Conservation (phyloP, 2,113 vertebrate species). For the Heteronetta atricapilla region DNA sequence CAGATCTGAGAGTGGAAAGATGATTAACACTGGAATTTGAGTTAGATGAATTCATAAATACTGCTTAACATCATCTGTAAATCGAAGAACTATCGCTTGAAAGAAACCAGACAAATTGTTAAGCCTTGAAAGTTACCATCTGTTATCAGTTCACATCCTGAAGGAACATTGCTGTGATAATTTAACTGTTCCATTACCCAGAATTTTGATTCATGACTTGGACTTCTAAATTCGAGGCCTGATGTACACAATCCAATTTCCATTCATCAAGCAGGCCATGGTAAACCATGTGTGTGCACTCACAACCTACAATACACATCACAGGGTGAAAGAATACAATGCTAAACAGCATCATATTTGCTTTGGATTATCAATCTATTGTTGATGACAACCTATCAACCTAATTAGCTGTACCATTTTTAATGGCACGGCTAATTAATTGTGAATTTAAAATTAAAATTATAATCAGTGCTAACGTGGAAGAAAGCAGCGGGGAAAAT, state of each 20-base stretch:
- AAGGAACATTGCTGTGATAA: background rate
- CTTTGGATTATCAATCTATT: slow-evolving; percentile 66
- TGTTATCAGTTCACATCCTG: background rate
- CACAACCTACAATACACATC: background rate
- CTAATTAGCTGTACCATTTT: slow-evolving; percentile 60
- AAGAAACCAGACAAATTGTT: slow-evolving; percentile 9
- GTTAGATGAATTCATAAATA: background rate
- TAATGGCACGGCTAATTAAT: slow-evolving; percentile 65
- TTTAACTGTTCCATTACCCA: slow-evolving; percentile 27
- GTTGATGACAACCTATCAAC: slow-evolving; percentile 61
- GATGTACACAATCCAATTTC: background rate
- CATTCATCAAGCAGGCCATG: background rate
- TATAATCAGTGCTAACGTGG: slow-evolving; percentile 28
- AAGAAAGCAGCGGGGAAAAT: background rate
- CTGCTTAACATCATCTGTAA: background rate
- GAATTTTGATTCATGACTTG: background rate
- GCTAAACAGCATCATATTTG: slow-evolving; percentile 16
- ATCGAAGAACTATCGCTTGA: background rate
- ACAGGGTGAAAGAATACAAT: background rate
- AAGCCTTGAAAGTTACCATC: slow-evolving; percentile 52
- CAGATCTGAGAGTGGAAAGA: background rate
- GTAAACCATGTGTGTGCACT: background rate
- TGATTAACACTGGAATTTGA: background rate
- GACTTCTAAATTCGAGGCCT: background rate
- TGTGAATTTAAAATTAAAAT: slow-evolving; percentile 60